phyloP scores from a whole-genome alignment of 1,140 invertebrate genomes.

The Bombus difficillimus region DNA sequence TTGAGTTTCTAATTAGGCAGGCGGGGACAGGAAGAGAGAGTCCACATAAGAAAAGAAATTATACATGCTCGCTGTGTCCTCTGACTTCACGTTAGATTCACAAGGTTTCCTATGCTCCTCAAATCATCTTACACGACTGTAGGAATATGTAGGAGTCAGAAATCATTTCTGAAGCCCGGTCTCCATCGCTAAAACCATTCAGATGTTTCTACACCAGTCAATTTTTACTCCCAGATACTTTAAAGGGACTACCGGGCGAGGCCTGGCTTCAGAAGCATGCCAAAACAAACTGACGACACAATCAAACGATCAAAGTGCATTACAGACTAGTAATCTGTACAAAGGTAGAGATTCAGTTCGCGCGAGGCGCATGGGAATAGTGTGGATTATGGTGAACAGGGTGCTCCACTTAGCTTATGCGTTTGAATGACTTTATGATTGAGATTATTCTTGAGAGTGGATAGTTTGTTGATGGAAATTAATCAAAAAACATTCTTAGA shows the following conservation, averaged over 20 bases:
- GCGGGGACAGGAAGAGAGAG: constrained; percentile 14
- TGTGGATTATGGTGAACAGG: background rate
- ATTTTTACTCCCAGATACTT: background rate
- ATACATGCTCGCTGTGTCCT: constrained; percentile 24
- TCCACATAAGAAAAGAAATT: constrained; percentile 23
- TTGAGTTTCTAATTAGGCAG: constrained; percentile 1
- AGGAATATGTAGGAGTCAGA: background rate
- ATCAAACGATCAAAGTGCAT: constrained; percentile 40
- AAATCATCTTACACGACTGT: background rate
- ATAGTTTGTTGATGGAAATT: background rate
- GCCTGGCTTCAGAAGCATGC: too few relatives aligned
- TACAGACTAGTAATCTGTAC: background rate
- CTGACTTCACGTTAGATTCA: background rate
- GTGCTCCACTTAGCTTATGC: constrained; percentile 1
- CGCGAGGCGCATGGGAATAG: background rate
- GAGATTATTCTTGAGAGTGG: background rate
- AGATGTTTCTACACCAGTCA: background rate
- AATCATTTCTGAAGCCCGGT: background rate
- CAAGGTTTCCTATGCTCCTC: constrained; percentile 3
- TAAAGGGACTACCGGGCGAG: background rate
- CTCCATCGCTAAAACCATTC: background rate
- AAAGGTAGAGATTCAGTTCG: background rate
- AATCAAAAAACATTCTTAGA: background rate
- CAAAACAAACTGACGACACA: constrained; percentile 8
- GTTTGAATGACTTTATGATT: background rate